phyloP scores from a whole-genome alignment of 1,140 invertebrate genomes.

The Aplysia californica region DNA sequence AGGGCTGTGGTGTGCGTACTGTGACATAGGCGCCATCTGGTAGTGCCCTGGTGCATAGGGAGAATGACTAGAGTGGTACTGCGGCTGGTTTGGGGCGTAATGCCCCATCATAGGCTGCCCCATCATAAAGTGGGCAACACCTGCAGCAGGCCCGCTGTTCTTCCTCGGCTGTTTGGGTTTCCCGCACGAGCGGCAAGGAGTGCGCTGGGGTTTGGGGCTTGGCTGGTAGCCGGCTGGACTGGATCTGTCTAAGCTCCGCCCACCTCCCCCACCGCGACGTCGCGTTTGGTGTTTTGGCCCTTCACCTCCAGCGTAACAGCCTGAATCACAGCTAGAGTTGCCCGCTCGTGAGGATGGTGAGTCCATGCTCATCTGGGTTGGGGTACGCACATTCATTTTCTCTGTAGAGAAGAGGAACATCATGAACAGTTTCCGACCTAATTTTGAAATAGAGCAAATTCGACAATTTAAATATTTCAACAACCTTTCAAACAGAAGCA shows the following conservation, averaged over 20 bases:
- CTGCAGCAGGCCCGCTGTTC: neutral
- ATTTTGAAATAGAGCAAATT: no score
- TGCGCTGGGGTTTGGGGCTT: neutral
- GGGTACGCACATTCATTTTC: constrained; percentile 27
- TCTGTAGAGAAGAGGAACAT: constrained; percentile 32
- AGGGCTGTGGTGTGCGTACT: neutral
- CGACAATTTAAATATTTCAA: no score
- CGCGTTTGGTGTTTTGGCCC: constrained; percentile 21
- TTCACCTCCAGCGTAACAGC: constrained; percentile 58
- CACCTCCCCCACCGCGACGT: neutral
- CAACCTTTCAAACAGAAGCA: no score
- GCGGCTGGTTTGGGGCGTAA: no score
- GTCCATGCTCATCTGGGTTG: constrained; percentile 23
- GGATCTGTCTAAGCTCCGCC: neutral
- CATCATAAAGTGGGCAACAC: no score
- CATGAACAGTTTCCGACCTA: no score
- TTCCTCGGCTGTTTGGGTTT: constrained; percentile 24
- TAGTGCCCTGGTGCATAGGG: constrained; percentile 11
- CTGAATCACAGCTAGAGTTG: constrained; percentile 55
- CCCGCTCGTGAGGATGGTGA: constrained; percentile 27
- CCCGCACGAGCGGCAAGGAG: constrained; percentile 19
- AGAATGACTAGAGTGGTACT: no score
- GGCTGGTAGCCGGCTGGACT: neutral
- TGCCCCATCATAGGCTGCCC: no score
- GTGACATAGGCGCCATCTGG: neutral